Base-by-base conservation (phyloP, 1,140 invertebrate species). In the Agrilus planipennis region DNA sequence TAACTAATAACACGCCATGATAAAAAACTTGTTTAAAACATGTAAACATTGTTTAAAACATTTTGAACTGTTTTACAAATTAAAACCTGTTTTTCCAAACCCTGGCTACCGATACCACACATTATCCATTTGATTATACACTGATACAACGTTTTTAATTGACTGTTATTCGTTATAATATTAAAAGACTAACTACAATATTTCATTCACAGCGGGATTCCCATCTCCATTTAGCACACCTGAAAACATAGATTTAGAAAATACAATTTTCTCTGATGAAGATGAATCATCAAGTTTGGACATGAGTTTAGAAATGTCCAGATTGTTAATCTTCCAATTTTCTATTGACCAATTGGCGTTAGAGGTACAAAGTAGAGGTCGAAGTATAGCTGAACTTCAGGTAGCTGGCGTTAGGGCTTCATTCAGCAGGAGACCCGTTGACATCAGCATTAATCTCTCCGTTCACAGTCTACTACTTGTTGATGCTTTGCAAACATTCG, bases 401-500 rank as follows among this genome's bases (percentile, higher is more conserved):
- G 87, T 96, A 1, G 81, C 81, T 41, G 88, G 89, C 9, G 89
- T 91, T 2, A 76, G 76, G 58, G 76, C 79, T 6, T 76, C 78
- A n/a, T 65, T 82, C 50, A 79, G 76, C 12, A 79, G 80, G 62
- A 64, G 80, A 36, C 73, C 77, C 1, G 69, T 71, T 20, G 83
- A 91, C 59, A 73, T 78, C 1, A 79, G 76, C 42, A 63, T 90
- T 7, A 78, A 79, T 1, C 72, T 96, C 25, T 88, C 85, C 21
- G 89, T 97, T 9, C 89, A 94, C 62, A 88, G 88, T 46, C 69
- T 97, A 34, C 67, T 96, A 7, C 61, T 97, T 7, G 91, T 92
- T 0, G 92, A 97, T 70, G 91, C 90, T 29, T 68, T 95, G 47
- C 92, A 97, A 62, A 89, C 85, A 6, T 93, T 89, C 65, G 91